Conservation (phyloP, 1,140 invertebrate genomes). For the Lasaia peninsularis region DNA sequence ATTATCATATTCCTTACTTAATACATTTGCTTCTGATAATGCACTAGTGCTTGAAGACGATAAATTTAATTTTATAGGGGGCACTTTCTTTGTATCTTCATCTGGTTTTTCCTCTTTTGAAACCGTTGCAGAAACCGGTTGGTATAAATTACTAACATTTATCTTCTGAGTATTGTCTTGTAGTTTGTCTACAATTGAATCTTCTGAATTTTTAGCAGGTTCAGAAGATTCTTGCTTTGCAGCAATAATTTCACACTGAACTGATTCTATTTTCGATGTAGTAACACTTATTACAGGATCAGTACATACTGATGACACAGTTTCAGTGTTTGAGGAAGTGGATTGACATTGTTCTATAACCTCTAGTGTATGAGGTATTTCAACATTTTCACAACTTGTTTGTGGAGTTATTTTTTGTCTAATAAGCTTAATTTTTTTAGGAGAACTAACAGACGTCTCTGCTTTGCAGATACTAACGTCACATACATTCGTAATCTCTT, state of each 20-base stretch:
- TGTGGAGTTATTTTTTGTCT: constrained; percentile 54
- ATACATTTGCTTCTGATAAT: constrained; percentile 21
- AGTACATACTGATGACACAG: constrained; percentile 9
- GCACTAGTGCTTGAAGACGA: constrained; percentile 25
- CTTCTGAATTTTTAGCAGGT: background rate
- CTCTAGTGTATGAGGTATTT: constrained; percentile 24
- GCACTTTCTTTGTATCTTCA: constrained; percentile 20
- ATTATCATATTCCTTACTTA: constrained; percentile 20
- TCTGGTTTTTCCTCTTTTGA: constrained; percentile 8
- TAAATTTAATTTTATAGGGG: constrained; percentile 24
- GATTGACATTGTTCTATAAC: constrained; percentile 52
- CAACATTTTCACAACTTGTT: constrained; percentile 32
- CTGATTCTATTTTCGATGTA: background rate
- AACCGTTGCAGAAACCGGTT: background rate
- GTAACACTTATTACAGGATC: background rate
- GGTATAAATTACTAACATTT: background rate
- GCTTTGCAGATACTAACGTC: constrained; percentile 70
- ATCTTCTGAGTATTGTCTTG: constrained; percentile 14
- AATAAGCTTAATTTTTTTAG: constrained; percentile 70
- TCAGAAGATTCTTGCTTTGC: constrained; percentile 3
- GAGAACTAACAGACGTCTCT: constrained; percentile 61
- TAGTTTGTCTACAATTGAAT: background rate
- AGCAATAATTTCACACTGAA: background rate
- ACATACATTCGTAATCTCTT: constrained; percentile 67
- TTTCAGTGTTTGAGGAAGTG: constrained; percentile 44